These are phyloP conservation scores for Coelinius sp. DNA, from an alignment of 2,888 invertebrate genomes.

Conservation along the genomic window DNA sequence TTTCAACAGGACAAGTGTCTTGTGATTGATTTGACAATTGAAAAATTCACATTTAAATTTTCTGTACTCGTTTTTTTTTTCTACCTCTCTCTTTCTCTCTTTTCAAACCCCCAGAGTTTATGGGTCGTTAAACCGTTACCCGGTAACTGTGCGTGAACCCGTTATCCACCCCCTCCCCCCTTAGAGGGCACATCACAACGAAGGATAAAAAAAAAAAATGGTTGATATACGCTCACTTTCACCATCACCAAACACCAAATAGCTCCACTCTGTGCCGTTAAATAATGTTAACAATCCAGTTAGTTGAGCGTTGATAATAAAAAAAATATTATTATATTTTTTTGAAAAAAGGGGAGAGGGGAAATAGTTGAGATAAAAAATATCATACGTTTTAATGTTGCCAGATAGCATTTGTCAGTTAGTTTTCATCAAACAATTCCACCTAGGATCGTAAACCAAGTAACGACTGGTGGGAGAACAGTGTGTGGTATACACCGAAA, in stretches of 20 bases:
- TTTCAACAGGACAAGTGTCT: no score
- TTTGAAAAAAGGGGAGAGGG: not conserved
- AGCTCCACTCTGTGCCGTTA: not conserved
- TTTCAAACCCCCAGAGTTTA: constrained; percentile 32
- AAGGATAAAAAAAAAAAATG: not conserved
- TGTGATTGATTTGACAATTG: no score
- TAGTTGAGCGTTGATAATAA: constrained; percentile 2
- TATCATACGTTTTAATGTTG: constrained; percentile 26
- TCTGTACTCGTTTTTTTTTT: no score
- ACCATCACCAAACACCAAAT: constrained; percentile 5
- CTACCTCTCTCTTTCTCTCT: not conserved
- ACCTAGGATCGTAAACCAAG: constrained; percentile 51
- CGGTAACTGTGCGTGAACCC: constrained; percentile 29
- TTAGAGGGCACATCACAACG: constrained; percentile 1
- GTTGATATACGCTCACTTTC: constrained; percentile 4
- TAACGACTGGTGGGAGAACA: constrained; percentile 38
- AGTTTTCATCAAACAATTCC: constrained; percentile 41
- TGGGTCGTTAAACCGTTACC: constrained; percentile 44
- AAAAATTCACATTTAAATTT: no score
- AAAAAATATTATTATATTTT: not conserved
- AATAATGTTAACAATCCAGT: constrained; percentile 14
- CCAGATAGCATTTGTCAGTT: constrained; percentile 13
- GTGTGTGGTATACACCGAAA: constrained; percentile 37
- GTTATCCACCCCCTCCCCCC: constrained; percentile 2
- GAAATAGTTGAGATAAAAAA: constrained; percentile 31